Percentiles rank a stretch among this genome's conserved stretches.
phyloP scores from a whole-genome alignment of 2,797 vertebrate genomes.

The Parauchenoglanis punctatus region DNA sequence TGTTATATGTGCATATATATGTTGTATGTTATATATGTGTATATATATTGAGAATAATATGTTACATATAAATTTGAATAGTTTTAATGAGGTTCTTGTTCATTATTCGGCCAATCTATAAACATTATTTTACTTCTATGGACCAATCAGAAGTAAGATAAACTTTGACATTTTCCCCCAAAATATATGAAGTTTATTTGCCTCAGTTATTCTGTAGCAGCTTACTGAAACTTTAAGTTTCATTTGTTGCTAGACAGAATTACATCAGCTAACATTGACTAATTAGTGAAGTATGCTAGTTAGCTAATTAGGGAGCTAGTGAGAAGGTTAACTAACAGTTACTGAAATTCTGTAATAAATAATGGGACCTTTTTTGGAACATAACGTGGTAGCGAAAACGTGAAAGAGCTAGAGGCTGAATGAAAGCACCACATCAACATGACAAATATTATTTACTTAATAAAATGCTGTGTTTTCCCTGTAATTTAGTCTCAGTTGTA shows the following conservation, averaged over 20 bases:
- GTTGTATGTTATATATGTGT: too few relatives aligned
- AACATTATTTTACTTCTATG: neutral
- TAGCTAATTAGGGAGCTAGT: neutral
- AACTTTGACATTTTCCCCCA: neutral
- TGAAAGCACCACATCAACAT: neutral
- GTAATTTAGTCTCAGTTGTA: neutral
- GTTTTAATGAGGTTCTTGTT: neutral
- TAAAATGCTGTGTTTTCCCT: neutral
- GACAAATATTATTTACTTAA: neutral
- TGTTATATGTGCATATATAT: neutral
- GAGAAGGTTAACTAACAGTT: neutral
- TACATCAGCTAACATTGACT: neutral
- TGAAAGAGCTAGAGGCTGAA: neutral
- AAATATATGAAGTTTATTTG: neutral
- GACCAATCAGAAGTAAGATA: neutral
- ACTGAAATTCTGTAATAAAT: neutral
- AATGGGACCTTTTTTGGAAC: neutral
- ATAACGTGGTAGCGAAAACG: neutral
- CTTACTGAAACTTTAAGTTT: neutral
- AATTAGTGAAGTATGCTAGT: neutral
- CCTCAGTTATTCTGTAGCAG: neutral
- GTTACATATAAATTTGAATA: neutral
- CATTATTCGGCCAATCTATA: neutral
- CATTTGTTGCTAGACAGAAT: neutral
- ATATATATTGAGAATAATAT: neutral